A percentile compares a stretch with the other conserved stretches of the same genome.
Conservation (phyloP, 2,888 invertebrate species). For the Lamellibrachia satsuma region DNA sequence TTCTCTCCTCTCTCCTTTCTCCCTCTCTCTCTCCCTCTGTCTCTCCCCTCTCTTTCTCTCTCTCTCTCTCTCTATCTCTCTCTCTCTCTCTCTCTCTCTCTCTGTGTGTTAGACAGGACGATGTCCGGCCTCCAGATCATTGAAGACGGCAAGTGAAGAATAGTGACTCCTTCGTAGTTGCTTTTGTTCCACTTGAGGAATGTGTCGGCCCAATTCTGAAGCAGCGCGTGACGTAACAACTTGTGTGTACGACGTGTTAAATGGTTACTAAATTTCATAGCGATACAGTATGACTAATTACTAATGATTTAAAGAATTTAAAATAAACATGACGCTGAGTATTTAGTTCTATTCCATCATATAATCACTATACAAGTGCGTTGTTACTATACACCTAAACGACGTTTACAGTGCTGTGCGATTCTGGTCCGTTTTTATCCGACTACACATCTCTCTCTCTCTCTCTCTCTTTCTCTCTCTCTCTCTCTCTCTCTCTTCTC, state of each 20-base stretch:
- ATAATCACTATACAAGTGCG: too few relatives aligned
- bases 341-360: too few relatives aligned
- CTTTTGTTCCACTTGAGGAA: constrained; percentile 13
- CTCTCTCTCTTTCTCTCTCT: too few relatives aligned
- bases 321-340: too few relatives aligned
- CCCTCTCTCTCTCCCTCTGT: too few relatives aligned
- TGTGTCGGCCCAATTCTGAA: constrained; percentile 19
- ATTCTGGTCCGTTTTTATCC: neutral
- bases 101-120: constrained; percentile 2
- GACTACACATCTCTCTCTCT: too few relatives aligned
- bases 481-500: too few relatives aligned
- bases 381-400: neutral
- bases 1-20: too few relatives aligned
- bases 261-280: neutral
- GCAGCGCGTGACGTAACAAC: neutral
- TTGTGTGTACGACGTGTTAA: neutral
- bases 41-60: too few relatives aligned
- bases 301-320: neutral
- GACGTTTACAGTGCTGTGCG: neutral
- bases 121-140: constrained; percentile 20
- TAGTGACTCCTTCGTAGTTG: neutral
- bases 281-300: neutral
- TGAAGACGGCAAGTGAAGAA: neutral
- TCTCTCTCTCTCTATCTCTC: too few relatives aligned
- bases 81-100: too few relatives aligned